Percentiles rank a stretch among this genome's conserved stretches.
Conservation (phyloP, 1,140 invertebrate genomes). For the Neodiprion fabricii region DNA sequence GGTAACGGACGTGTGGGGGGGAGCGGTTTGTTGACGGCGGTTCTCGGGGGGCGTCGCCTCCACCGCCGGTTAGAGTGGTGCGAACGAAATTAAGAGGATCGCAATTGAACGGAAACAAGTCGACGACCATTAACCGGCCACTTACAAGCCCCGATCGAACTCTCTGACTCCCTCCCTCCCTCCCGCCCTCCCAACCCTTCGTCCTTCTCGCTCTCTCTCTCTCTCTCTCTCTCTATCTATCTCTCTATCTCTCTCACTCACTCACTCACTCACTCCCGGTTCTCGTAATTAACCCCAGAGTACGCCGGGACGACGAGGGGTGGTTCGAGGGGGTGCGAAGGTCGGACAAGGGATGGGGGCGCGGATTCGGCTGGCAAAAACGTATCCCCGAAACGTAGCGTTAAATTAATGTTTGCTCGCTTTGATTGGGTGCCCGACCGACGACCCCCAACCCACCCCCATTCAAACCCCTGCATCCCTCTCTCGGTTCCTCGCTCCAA, state of each 20-base stretch:
- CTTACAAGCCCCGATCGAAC: conserved; percentile 10
- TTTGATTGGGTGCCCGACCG: conserved; percentile 44
- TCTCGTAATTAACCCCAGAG: conserved; percentile 5
- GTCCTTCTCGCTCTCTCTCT: neutral
- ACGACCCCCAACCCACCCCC: too few relatives aligned
- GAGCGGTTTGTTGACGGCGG: neutral
- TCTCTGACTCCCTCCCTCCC: neutral
- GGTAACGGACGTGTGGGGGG: neutral
- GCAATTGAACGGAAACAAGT: conserved; percentile 16
- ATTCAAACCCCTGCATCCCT: too few relatives aligned
- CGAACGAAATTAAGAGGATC: conserved; percentile 16
- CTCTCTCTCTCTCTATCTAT: neutral
- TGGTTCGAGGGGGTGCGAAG: too few relatives aligned
- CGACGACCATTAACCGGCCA: conserved; percentile 14
- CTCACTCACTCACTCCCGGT: neutral
- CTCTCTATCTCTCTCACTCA: neutral
- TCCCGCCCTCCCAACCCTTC: conserved; percentile 11
- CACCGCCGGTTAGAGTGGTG: neutral
- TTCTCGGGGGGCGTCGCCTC: neutral
- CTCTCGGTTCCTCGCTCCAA: too few relatives aligned
- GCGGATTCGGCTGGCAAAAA: conserved; percentile 48
- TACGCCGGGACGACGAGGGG: neutral
- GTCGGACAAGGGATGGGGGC: conserved; percentile 32
- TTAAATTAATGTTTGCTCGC: conserved; percentile 55
- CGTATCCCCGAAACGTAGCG: conserved; percentile 54